Evolutionary conservation across 2,113 vertebrate species (phyloP), one percentile per base, ranked within the genome.

Genomic region (Aplodontia rufa): DNA sequence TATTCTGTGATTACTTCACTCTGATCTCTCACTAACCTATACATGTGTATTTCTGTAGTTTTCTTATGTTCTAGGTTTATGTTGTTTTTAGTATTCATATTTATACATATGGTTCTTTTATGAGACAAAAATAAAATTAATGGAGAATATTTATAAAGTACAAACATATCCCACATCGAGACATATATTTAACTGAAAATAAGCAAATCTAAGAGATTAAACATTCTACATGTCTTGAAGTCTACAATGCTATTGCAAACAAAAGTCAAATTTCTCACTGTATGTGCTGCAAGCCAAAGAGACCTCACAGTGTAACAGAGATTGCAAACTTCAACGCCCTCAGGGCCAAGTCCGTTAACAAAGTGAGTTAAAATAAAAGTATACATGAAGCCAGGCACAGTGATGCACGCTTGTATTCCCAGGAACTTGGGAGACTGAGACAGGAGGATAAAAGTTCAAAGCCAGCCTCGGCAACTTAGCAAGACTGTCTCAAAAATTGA

Each of bases 111-210:
- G 20, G 2, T 66, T 87, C 22, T 55, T 13, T 80, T 95, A 79
- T 7, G 28, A 85, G 45, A 53, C 28, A 88, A 93, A 81, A 91
- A n/a, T 51, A 94, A 87, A 95, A 83, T 32, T 87, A 51, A 71
- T 35, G 1, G 30, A 42, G 5, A 92, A 30, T 76, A n/a, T 74
- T 42, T 87, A 95, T 51, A 49, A n/a, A 71, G 30, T 45, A 37
- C 62, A 71, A 91, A 76, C 16, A 95, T 82, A 62, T 13, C 26
- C 74, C 6, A 79, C 10, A 37, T 82, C 60, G 82, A 88, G 42
- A 85, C 94, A 80, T 47, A 24, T 28, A 85, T 79, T 79, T 87
- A 45, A 92, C 16, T 84, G 30, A 94, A 32, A 72, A 80, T 74
- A 74, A 90, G 68, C 40, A 75, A 85, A 94, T 8, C 35, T 28